These are phyloP conservation scores for Bradypodion pumilum DNA, from an alignment of 2,797 vertebrate genomes.

Conservation along the genomic window DNA sequence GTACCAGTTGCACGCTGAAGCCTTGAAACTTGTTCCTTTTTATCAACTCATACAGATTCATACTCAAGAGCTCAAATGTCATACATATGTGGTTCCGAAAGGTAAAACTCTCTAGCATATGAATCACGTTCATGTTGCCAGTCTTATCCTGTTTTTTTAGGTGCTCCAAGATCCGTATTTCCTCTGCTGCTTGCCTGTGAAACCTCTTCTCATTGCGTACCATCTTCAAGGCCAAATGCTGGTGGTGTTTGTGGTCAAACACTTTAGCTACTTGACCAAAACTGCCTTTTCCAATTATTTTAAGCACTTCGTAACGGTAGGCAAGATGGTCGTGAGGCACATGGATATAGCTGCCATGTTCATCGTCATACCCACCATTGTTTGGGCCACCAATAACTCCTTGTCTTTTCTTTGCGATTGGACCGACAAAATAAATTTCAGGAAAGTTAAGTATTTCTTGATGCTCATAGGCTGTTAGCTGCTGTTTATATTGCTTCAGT, in stretches of 20 bases:
- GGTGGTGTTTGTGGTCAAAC: slow-evolving; percentile 95
- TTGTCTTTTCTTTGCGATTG: slow-evolving; percentile 92
- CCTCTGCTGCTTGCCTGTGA: slow-evolving; percentile 94
- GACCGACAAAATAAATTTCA: slow-evolving; percentile 94
- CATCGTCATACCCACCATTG: slow-evolving; percentile 94
- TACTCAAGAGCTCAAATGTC: slow-evolving; percentile 96
- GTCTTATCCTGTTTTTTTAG: slow-evolving; percentile 95
- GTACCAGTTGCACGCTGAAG: slow-evolving; percentile 92
- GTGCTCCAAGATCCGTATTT: slow-evolving; percentile 96
- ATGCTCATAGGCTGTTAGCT: slow-evolving; percentile 89
- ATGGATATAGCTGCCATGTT: slow-evolving; percentile 93
- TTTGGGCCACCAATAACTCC: slow-evolving; percentile 89
- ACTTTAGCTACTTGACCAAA: slow-evolving; percentile 98
- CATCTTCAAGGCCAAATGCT: slow-evolving; percentile 97
- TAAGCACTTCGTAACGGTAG: slow-evolving; percentile 96
- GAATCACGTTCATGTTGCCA: slow-evolving; percentile 93
- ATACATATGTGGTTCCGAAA: slow-evolving; percentile 98
- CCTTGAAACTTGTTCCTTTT: slow-evolving; percentile 99
- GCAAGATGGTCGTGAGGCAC: slow-evolving; percentile 95
- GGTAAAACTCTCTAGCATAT: slow-evolving; percentile 97
- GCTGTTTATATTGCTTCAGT: slow-evolving; percentile 89
- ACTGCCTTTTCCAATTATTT: slow-evolving; percentile 97
- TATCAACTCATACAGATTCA: slow-evolving; percentile 97
- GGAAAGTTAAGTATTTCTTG: slow-evolving; percentile 89
- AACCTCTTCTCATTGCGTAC: slow-evolving; percentile 98